Evolutionary conservation across 1,140 invertebrate species (phyloP).

Genomic region (Apis cerana): DNA sequence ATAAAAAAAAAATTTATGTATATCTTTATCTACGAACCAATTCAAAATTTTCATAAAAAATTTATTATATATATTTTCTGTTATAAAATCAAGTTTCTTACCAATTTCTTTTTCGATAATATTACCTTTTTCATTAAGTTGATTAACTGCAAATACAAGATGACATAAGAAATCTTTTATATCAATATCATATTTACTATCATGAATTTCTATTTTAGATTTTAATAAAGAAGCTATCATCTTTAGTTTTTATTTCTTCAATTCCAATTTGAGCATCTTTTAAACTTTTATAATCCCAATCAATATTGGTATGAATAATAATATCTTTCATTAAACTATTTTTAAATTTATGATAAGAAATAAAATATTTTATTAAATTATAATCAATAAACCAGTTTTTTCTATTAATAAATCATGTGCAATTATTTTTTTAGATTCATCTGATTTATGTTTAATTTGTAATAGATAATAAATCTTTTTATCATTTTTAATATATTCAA

Average conservation of each 20-base stretch:
- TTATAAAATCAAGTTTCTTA: not conserved
- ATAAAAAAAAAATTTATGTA: not conserved
- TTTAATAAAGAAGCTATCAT: not conserved
- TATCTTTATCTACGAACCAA: not conserved
- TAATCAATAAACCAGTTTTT: not conserved
- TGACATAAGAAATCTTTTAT: not conserved
- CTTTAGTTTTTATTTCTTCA: not conserved
- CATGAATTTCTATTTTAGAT: not conserved
- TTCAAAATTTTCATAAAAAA: not conserved
- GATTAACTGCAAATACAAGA: not conserved
- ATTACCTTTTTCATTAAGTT: not conserved
- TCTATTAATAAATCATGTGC: not conserved
- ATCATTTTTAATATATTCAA: not conserved
- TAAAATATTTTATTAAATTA: not conserved
- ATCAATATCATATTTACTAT: not conserved
- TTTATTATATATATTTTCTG: not conserved
- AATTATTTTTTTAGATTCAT: not conserved
- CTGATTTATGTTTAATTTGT: not conserved
- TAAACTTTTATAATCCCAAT: not conserved
- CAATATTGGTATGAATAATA: not conserved
- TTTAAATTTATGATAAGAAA: not conserved
- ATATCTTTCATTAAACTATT: not conserved
- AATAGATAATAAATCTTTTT: not conserved
- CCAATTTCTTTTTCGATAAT: not conserved
- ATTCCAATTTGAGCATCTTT: not conserved